A percentile compares a stretch with the other conserved stretches of the same genome.
Evolutionary conservation across 1,140 invertebrate genomes (phyloP).

Genomic region (Philaenus spumarius): DNA sequence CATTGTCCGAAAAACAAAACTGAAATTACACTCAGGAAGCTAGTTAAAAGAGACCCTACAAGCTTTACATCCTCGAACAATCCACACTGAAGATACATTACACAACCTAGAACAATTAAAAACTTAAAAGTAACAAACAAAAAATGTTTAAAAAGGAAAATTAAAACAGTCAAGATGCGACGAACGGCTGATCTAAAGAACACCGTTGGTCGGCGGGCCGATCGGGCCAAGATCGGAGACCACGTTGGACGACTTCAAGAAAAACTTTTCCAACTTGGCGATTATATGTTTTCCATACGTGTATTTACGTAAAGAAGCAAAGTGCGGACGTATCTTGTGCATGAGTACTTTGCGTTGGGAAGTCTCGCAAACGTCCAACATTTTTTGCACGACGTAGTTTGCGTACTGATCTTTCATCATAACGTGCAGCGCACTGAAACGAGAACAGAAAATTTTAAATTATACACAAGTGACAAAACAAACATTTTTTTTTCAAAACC

Average conservation of each 20-base stretch:
- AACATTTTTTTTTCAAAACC: too few relatives aligned
- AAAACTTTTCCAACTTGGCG: constrained; percentile 96
- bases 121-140: too few relatives aligned
- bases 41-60: too few relatives aligned
- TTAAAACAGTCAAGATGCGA: too few relatives aligned
- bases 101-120: too few relatives aligned
- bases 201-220: constrained; percentile 53
- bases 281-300: constrained; percentile 99
- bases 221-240: constrained; percentile 67
- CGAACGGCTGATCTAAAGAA: constrained; percentile 18
- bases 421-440: constrained; percentile 79
- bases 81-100: too few relatives aligned
- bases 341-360: constrained; percentile 95
- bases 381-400: constrained; percentile 99
- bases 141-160: too few relatives aligned
- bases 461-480: too few relatives aligned
- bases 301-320: constrained; percentile 93
- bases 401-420: constrained; percentile 99
- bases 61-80: too few relatives aligned
- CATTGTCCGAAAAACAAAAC: too few relatives aligned
- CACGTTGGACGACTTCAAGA: constrained; percentile 65
- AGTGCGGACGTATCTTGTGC: constrained; percentile 97
- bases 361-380: constrained; percentile 98
- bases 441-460: constrained; percentile 16
- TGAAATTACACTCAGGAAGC: too few relatives aligned